These are phyloP conservation scores for Lepidocyrtoides sp. DNA, from an alignment of 2,888 invertebrate genomes.

Conservation along the genomic window DNA sequence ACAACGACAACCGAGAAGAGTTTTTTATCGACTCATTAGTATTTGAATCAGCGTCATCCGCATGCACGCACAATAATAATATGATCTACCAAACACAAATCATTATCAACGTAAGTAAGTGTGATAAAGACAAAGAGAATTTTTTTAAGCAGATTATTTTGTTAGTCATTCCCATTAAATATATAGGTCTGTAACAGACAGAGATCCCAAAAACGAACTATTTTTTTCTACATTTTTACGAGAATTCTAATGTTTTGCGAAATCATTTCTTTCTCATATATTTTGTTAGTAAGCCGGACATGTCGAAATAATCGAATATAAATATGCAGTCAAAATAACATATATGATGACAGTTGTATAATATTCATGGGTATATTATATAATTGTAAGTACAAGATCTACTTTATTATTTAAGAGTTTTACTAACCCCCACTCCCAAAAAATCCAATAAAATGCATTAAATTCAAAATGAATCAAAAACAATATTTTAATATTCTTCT, in stretches of 20 bases:
- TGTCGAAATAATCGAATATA: no score
- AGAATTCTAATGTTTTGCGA: neutral
- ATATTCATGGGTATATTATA: no score
- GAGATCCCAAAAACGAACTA: slow-evolving; percentile 9
- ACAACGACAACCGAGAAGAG: slow-evolving; percentile 8
- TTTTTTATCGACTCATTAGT: slow-evolving; percentile 65
- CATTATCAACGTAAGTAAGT: slow-evolving; percentile 1
- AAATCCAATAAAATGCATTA: slow-evolving; percentile 56
- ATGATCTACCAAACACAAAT: neutral
- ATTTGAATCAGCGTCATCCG: slow-evolving; percentile 53
- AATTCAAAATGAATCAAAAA: slow-evolving; percentile 27
- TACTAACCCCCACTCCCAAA: slow-evolving; percentile 36
- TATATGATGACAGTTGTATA: neutral
- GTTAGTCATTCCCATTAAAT: slow-evolving; percentile 19
- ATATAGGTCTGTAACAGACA: neutral
- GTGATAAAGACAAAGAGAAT: slow-evolving; percentile 24
- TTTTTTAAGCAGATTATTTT: slow-evolving; percentile 51
- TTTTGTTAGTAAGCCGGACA: neutral
- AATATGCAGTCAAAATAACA: no score
- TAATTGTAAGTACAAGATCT: neutral
- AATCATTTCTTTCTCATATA: neutral
- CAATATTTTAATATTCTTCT: slow-evolving; percentile 29
- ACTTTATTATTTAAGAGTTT: neutral
- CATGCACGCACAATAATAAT: no score
- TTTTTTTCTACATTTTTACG: neutral